Evolutionary conservation across 2,113 vertebrate genomes (phyloP).

Genomic region (Microtus montanus): DNA sequence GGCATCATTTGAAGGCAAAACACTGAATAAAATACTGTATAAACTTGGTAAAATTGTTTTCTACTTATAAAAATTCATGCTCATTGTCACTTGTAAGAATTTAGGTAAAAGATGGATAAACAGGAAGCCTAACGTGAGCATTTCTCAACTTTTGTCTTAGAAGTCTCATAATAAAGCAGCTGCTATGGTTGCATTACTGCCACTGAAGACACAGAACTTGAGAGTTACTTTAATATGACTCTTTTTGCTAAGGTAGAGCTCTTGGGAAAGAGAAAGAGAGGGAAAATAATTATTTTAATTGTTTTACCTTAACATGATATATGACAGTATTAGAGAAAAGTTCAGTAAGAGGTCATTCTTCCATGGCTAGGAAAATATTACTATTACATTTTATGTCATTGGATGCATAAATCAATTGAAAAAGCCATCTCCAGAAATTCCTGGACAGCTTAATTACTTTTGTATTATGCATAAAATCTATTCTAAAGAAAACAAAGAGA

Average conservation of each 20-base stretch:
- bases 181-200: not conserved
- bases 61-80: not conserved
- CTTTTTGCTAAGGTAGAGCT: not conserved
- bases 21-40: not conserved
- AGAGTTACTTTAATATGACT: constrained; percentile 6
- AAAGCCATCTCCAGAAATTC: constrained; percentile 28
- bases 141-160: not conserved
- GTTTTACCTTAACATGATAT: constrained; percentile 3
- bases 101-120: not conserved
- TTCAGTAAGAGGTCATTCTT: not conserved
- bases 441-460: constrained; percentile 10
- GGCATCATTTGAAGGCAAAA: not conserved
- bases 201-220: not conserved
- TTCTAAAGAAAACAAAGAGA: constrained; percentile 8
- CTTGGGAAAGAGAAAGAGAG: not conserved
- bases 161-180: constrained; percentile 1
- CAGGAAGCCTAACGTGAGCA: not conserved
- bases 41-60: not conserved
- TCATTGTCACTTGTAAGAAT: not conserved
- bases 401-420: constrained; percentile 38
- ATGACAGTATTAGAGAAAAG: constrained; percentile 32
- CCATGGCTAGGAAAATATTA: not conserved
- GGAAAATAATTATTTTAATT: constrained; percentile 35
- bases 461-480: constrained; percentile 50
- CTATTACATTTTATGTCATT: constrained; percentile 45